Conservation (phyloP, 2,888 invertebrate genomes). For the Dynastes tityus region DNA sequence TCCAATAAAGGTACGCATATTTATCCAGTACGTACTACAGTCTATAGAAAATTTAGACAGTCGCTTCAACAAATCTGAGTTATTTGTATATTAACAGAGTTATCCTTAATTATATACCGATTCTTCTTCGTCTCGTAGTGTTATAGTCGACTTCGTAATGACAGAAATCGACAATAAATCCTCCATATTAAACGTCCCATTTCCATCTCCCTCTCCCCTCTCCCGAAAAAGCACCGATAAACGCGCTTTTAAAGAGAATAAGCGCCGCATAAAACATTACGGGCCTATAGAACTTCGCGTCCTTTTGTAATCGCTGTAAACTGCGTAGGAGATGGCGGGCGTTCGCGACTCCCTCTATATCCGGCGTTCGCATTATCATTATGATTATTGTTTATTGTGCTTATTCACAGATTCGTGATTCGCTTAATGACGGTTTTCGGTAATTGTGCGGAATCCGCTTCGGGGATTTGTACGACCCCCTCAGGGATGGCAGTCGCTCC, state of each 20-base stretch:
- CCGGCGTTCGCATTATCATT: constrained; percentile 33
- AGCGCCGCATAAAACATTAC: not conserved
- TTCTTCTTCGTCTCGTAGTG: too few relatives aligned
- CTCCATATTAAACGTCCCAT: too few relatives aligned
- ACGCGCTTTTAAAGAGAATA: constrained; percentile 8
- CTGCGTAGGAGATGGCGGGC: not conserved
- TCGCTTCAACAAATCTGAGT: too few relatives aligned
- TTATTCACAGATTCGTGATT: constrained; percentile 45
- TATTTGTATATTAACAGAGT: too few relatives aligned
- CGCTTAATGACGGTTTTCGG: constrained; percentile 45
- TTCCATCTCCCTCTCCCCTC: too few relatives aligned
- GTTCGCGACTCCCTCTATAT: constrained; percentile 1
- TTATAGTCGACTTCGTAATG: too few relatives aligned
- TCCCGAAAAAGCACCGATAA: not conserved
- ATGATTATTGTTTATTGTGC: constrained; percentile 38
- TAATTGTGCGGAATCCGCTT: constrained; percentile 44
- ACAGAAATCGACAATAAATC: too few relatives aligned
- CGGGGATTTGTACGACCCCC: not conserved
- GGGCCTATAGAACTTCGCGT: not conserved
- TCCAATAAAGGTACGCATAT: too few relatives aligned
- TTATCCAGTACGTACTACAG: too few relatives aligned
- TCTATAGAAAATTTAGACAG: too few relatives aligned
- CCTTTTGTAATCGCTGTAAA: not conserved
- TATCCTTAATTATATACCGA: too few relatives aligned
- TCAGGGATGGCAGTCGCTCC: not conserved